phyloP scores from a whole-genome alignment of 2,888 invertebrate genomes.

The Actias luna region DNA sequence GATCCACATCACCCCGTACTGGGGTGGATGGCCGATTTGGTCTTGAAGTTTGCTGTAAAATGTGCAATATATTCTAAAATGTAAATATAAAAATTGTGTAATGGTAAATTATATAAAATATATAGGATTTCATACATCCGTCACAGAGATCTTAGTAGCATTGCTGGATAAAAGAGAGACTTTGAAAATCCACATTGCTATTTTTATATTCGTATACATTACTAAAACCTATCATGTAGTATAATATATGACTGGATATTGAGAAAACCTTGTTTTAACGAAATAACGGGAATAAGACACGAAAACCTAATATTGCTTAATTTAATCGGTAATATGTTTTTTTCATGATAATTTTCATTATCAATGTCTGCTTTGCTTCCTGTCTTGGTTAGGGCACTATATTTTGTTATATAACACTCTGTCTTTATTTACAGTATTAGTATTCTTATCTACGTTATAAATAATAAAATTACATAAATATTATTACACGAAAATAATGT shows the following conservation, averaged over 20 bases:
- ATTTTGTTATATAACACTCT: background rate
- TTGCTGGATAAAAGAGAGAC: background rate
- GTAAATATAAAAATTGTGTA: background rate
- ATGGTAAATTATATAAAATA: background rate
- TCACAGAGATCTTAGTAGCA: background rate
- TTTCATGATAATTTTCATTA: background rate
- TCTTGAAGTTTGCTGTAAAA: conserved; percentile 30
- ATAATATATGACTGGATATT: background rate
- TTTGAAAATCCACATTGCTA: background rate
- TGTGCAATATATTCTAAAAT: background rate
- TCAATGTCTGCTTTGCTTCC: background rate
- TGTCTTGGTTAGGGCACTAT: background rate
- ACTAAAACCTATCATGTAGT: background rate
- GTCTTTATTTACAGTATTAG: background rate
- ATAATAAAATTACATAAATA: too few species aligned
- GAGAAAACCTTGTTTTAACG: background rate
- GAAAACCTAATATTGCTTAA: background rate
- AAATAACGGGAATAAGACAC: background rate
- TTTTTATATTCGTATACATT: background rate
- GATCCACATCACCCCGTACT: conserved; percentile 30
- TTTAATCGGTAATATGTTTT: background rate
- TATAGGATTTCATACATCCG: background rate
- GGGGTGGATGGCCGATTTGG: conserved; percentile 26
- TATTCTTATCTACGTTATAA: too few species aligned
- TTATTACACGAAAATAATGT: too few species aligned